phyloP scores from a whole-genome alignment of 2,797 vertebrate genomes.

The Rhinogobio ventralis region DNA sequence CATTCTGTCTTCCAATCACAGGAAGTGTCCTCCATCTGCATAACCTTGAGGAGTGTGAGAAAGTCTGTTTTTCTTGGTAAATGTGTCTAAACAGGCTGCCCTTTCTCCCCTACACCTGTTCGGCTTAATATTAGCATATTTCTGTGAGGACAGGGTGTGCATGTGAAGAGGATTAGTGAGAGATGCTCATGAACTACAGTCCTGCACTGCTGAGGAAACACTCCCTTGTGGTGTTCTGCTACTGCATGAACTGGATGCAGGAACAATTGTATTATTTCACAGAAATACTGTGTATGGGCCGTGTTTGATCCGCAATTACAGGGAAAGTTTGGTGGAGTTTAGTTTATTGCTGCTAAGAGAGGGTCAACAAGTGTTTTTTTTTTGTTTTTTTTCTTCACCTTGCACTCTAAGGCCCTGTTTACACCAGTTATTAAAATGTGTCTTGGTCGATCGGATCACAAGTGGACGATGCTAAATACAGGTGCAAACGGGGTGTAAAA shows the following conservation, averaged over 20 bases:
- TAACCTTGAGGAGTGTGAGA: conserved; percentile 46
- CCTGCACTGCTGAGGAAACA: not conserved
- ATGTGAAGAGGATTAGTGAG: conserved; percentile 29
- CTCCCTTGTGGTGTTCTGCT: not conserved
- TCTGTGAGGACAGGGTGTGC: conserved; percentile 26
- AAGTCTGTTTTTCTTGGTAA: conserved; percentile 30
- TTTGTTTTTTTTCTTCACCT: not conserved
- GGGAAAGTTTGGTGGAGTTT: not conserved
- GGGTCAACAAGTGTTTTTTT: not conserved
- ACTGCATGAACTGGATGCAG: not conserved
- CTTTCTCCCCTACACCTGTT: conserved; percentile 50
- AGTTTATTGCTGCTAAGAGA: not conserved
- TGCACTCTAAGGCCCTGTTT: not conserved
- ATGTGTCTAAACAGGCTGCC: conserved; percentile 31
- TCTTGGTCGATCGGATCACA: too few relatives aligned
- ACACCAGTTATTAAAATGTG: too few relatives aligned
- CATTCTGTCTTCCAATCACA: conserved; percentile 1
- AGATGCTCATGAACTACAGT: not conserved
- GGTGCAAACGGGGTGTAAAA: too few relatives aligned
- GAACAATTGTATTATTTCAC: too few relatives aligned
- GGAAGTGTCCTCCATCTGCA: conserved; percentile 10
- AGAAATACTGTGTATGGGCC: not conserved
- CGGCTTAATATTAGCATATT: conserved; percentile 47
- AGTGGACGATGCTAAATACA: too few relatives aligned
- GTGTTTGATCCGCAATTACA: not conserved